Base-by-base conservation (phyloP, 2,888 invertebrate species). In the Saturnia japonica region DNA sequence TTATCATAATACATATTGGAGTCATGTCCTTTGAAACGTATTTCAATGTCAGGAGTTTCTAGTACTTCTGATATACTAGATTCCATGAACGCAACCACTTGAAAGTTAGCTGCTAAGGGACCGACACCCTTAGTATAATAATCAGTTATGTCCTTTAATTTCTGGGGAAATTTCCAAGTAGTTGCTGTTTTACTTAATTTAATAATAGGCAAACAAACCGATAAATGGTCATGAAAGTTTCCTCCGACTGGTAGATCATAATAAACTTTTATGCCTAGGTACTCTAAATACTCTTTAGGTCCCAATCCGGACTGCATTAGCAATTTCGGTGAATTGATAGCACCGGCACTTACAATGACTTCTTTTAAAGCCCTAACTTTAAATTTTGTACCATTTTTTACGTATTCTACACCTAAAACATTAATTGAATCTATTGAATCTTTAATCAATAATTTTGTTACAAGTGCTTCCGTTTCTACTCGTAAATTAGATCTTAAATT, bases 1-100 rank as follows among this genome's bases (percentile, higher is more conserved):
- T 82, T 89, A 74, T 92, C 88, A 70, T 93, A 94, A 76, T 93
- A 94, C 92, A 94, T 92, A 71, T 93, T 92, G 19, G 94, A 93
- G 71, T 93, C 84, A 67, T 94, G 91, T 9, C 94, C 94, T 76
- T 86, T 88, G 72, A 94, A 94, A 75, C 93, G 83, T 8, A 93
- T 80, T 80, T 94, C 93, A 70, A 94, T 89, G 70, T 94, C 94
- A 34, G 94, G 90, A 8, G 93, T 90, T 57, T 86, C 86, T 1
- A 91, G 74, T 42, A 91, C 87, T 14, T 93, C 93, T 7, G 93
- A 92, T 72, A 91, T 78, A 71, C 80, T 83, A 0, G 90, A 88
- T 82, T 94, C 93, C 57, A 91, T 75, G 74, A 89, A 93, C 22
- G 93, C 90, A 19, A 93, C 80, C 0, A 93, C 91, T 84, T 94